Base-by-base conservation (phyloP, 2,113 vertebrate genomes). In the Dicrurus megarhynchus region DNA sequence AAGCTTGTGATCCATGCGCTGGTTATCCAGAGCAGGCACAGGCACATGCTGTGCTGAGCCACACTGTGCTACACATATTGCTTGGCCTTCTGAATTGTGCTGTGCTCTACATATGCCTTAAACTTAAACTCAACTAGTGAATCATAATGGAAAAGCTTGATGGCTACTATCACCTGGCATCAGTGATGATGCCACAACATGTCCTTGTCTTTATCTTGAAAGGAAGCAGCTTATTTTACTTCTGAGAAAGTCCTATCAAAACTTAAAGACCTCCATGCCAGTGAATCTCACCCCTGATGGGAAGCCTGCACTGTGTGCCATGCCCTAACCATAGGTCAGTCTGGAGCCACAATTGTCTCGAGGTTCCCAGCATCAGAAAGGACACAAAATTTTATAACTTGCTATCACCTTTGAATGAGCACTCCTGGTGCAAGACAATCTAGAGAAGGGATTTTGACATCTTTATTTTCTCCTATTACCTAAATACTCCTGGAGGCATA, bases 271-370 rank as follows among this genome's bases (percentile, higher is more conserved):
- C 2, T 21, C 33, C 47, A 33, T 47, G 41, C 7, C 3, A 8
- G 27, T 32, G 63, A 76, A 55, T n/a, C 27, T 64, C 1, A 0
- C 6, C 12, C 33, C 14, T 47, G n/a, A 47, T 1, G 8, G 35
- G 63, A 90, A 73, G 16, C 3, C 33, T 42, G 39, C 1, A 7
- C 13, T 41, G 39, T 1, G 1, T 37, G 22, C 13, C 2, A 2
- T 60, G 49, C 24, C 41, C 22, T 44, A 24, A 16, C 24, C 32
- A 13, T 2, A n/a, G 13, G 23, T 52, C 42, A 65, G 7, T 57
- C 37, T 81, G 55, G 61, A 0, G 3, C 10, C 37, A 22, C 18
- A 39, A 32, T 53, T 5, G 0, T 86, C 50, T 61, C 0, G 0
- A 47, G 28, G 17, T 23, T 83, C 11, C 15, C 50, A 73, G 55